Conservation (phyloP, 2,888 invertebrate genomes). For the Minunthozetes semirufus region DNA sequence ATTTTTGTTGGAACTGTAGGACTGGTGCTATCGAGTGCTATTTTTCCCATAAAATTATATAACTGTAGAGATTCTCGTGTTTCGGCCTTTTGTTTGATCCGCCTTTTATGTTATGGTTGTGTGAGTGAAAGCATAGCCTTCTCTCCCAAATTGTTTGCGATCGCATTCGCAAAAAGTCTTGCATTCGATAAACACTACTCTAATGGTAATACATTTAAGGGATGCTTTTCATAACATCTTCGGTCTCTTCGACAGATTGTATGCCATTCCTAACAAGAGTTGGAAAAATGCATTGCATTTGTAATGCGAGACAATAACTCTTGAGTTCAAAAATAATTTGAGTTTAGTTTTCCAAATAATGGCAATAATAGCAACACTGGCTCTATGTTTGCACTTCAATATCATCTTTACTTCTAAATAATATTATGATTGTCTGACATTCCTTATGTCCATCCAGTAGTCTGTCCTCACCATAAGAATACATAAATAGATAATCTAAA, state of each 20-base stretch:
- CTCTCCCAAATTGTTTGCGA: neutral
- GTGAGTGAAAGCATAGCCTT: neutral
- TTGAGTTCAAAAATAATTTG: constrained; percentile 8
- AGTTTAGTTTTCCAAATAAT: constrained; percentile 5
- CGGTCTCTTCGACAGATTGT: neutral
- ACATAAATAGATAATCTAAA: neutral
- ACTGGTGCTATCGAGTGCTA: neutral
- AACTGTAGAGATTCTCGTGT: constrained; percentile 12
- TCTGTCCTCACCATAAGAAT: neutral
- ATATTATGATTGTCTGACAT: neutral
- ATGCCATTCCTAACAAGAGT: neutral
- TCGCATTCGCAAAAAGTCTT: neutral
- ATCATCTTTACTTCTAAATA: neutral
- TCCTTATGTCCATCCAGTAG: neutral
- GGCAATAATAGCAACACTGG: neutral
- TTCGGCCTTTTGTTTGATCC: constrained; percentile 25
- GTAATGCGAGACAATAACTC: constrained; percentile 4
- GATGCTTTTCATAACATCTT: neutral
- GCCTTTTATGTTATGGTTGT: neutral
- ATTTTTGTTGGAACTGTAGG: neutral
- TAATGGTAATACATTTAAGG: constrained; percentile 4
- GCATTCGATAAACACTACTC: neutral
- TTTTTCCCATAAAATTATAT: constrained; percentile 19
- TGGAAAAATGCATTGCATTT: neutral
- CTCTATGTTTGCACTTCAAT: neutral